Evolutionary conservation across 2,888 invertebrate species (phyloP).

Genomic region (Zhuqinia jingwanae): DNA sequence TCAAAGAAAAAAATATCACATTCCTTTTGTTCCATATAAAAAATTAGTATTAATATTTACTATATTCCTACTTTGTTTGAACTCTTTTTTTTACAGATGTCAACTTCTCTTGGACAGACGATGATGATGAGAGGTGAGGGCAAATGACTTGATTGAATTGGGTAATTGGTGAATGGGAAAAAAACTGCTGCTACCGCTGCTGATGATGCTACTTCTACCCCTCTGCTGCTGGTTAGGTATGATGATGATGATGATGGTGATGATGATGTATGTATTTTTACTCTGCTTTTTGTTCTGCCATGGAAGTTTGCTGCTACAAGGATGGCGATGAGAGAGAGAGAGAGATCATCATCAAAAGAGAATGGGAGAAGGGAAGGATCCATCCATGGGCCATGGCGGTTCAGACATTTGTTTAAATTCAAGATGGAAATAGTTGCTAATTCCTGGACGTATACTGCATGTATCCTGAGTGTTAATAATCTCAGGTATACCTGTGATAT

Average conservation of each 20-base stretch:
- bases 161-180: not conserved
- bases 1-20: conserved; percentile 12
- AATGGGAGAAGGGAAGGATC: not conserved
- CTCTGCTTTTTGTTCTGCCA: not conserved
- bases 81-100: no score
- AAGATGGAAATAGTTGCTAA: conserved; percentile 81
- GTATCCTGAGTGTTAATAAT: conserved; percentile 98
- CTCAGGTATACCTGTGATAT: conserved; percentile 99
- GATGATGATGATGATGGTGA: not conserved
- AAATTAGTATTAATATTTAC: no score
- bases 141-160: not conserved
- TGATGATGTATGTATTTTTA: not conserved
- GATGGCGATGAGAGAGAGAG: not conserved
- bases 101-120: no score
- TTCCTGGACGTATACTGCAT: conserved; percentile 99
- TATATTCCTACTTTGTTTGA: no score
- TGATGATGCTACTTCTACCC: no score
- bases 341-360: not conserved
- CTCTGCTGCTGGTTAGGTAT: not conserved
- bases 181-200: not conserved
- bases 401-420: not conserved
- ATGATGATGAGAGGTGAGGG: not conserved
- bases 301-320: not conserved
- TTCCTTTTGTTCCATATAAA: conserved; percentile 3
- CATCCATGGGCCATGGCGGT: no score